Percentiles rank a stretch among this genome's conserved stretches.
Conservation (phyloP, 2,797 vertebrate genomes). For the Pachyuromys duprasi region DNA sequence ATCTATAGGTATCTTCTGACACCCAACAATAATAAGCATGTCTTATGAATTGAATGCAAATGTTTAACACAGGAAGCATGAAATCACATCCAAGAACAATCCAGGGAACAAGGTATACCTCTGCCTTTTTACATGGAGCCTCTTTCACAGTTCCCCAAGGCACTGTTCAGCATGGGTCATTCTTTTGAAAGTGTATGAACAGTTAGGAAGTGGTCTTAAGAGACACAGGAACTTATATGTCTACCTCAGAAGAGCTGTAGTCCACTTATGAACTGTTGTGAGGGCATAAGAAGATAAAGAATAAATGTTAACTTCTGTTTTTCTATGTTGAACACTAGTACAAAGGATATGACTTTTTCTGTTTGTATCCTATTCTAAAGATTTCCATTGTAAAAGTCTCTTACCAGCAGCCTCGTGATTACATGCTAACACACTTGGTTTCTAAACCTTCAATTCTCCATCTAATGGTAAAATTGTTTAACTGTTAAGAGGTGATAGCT, state of each 20-base stretch:
- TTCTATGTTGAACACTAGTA: not conserved
- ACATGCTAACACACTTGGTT: not conserved
- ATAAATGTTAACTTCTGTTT: not conserved
- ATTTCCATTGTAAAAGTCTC: not conserved
- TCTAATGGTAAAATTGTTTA: conserved; percentile 42
- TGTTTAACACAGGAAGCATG: not conserved
- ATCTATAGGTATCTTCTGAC: not conserved
- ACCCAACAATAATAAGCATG: not conserved
- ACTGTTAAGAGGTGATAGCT: conserved; percentile 20
- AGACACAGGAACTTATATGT: not conserved
- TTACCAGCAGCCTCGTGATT: not conserved
- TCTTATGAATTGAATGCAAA: not conserved
- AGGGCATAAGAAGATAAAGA: not conserved
- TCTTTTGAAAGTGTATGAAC: not conserved
- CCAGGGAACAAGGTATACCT: not conserved
- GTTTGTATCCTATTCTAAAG: not conserved
- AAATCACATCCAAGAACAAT: not conserved
- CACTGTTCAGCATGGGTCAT: not conserved
- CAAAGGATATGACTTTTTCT: not conserved
- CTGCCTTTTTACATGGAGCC: not conserved
- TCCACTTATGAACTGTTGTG: not conserved
- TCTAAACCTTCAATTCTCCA: conserved; percentile 24
- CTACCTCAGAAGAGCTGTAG: not conserved
- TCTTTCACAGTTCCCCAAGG: not conserved
- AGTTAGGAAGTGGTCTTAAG: not conserved